Conservation (phyloP, 35 echinoderm and acorn worm genomes). For the Stichopus chloronotus region DNA sequence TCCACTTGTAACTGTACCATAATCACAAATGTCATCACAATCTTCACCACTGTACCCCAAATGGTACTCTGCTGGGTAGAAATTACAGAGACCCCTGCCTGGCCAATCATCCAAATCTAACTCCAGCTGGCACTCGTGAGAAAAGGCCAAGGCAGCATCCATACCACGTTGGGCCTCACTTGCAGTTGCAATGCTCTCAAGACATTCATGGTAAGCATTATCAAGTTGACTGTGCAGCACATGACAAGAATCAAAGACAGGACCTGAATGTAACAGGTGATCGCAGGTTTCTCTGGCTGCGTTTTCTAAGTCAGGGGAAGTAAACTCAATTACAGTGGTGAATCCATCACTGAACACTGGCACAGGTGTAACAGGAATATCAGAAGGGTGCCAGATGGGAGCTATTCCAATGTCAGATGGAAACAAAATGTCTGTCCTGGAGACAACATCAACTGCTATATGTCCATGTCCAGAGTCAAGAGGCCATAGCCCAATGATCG, state of each 20-base stretch:
- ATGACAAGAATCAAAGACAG: constrained; percentile 56
- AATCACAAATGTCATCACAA: constrained; percentile 68
- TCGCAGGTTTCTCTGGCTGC: constrained; percentile 50
- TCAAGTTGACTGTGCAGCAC: constrained; percentile 37
- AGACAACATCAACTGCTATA: constrained; percentile 49
- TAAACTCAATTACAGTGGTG: constrained; percentile 59
- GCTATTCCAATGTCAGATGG: constrained; percentile 47
- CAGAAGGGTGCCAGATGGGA: constrained; percentile 66
- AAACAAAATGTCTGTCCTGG: constrained; percentile 51
- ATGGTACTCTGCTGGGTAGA: constrained; percentile 55
- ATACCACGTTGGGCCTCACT: constrained; percentile 11
- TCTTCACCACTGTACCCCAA: constrained; percentile 64
- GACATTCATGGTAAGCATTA: constrained; percentile 76
- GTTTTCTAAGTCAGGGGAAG: constrained; percentile 33
- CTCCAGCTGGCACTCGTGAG: constrained; percentile 64
- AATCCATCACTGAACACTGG: constrained; percentile 2
- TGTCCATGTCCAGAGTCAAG: constrained; percentile 65
- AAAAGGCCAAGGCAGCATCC: constrained; percentile 70
- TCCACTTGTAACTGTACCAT: constrained; percentile 48
- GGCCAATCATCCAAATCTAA: constrained; percentile 68
- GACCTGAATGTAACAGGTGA: constrained; percentile 57
- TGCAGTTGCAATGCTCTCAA: constrained; percentile 63
- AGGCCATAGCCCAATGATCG: constrained; percentile 61
- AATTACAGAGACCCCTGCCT: constrained; percentile 68
- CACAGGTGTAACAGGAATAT: constrained; percentile 47